A percentile compares a stretch with the other conserved stretches of the same genome.
These are phyloP conservation scores for Myioborus melanocephalus DNA, from an alignment of 2,797 vertebrate genomes.

Conservation along the genomic window DNA sequence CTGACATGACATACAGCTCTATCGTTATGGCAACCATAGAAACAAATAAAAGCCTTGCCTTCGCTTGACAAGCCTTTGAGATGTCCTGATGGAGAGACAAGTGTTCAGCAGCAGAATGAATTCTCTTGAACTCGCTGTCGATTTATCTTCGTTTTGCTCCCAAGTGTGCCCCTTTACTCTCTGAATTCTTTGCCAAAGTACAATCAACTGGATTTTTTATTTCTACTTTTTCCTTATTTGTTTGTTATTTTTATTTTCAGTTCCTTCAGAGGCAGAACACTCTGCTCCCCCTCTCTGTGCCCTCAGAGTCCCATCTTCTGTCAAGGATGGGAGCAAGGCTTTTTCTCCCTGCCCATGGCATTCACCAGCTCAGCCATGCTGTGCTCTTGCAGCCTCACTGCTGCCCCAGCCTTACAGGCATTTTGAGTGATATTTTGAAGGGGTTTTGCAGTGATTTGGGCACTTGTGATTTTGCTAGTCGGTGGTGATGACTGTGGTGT, in stretches of 20 bases:
- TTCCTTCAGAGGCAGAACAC: neutral
- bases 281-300: neutral
- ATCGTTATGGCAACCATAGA: slow-evolving; percentile 73
- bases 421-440: neutral
- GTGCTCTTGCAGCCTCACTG: neutral
- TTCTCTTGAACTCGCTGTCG: slow-evolving; percentile 60
- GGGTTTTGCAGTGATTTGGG: neutral
- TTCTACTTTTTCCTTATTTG: neutral
- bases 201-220: neutral
- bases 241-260: slow-evolving; percentile 23
- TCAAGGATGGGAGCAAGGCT: neutral
- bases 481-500: fast-evolving
- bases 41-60: slow-evolving; percentile 68
- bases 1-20: slow-evolving; percentile 74
- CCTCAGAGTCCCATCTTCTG: fast-evolving
- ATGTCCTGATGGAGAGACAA: slow-evolving; percentile 71
- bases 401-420: neutral
- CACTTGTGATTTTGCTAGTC: neutral
- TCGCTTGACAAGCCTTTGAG: slow-evolving; percentile 64
- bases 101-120: slow-evolving; percentile 61
- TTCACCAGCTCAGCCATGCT: neutral
- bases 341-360: neutral
- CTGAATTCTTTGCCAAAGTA: neutral
- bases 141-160: slow-evolving; percentile 72
- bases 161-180: slow-evolving; percentile 38